These are phyloP conservation scores for Stenodema calcarata DNA, from an alignment of 2,888 invertebrate genomes.

Conservation along the genomic window DNA sequence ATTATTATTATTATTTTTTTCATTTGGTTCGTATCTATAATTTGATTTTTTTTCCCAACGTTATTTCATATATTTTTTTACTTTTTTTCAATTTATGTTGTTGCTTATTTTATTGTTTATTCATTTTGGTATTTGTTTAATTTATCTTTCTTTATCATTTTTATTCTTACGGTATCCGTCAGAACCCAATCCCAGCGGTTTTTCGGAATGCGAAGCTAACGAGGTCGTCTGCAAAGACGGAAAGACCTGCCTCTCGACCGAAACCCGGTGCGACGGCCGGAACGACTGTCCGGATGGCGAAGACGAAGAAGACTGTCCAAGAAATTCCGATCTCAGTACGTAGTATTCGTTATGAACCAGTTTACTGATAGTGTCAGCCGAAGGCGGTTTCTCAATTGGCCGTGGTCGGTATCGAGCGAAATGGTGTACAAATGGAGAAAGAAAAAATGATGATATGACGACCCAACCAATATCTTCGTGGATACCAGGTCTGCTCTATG, in stretches of 20 bases:
- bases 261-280: slow-evolving; percentile 67
- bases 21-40: no score
- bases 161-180: background rate
- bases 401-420: no score
- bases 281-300: slow-evolving; percentile 65
- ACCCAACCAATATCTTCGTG: no score
- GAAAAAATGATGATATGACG: no score
- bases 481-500: no score
- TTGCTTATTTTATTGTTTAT: background rate
- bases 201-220: slow-evolving; percentile 12
- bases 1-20: no score
- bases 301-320: slow-evolving; percentile 52
- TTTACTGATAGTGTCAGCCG: no score
- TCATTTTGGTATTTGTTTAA: background rate
- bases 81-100: slow-evolving; percentile 5
- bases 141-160: background rate
- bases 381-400: no score
- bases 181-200: slow-evolving; percentile 12
- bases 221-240: slow-evolving; percentile 29
- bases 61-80: background rate
- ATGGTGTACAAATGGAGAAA: no score
- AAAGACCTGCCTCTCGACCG: slow-evolving; percentile 65
- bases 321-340: background rate
- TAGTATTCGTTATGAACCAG: background rate
- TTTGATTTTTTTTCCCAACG: no score